Percentiles rank a stretch among this genome's conserved stretches.
Conservation (phyloP, 2,888 invertebrate genomes). For the Melinaea marsaeus region DNA sequence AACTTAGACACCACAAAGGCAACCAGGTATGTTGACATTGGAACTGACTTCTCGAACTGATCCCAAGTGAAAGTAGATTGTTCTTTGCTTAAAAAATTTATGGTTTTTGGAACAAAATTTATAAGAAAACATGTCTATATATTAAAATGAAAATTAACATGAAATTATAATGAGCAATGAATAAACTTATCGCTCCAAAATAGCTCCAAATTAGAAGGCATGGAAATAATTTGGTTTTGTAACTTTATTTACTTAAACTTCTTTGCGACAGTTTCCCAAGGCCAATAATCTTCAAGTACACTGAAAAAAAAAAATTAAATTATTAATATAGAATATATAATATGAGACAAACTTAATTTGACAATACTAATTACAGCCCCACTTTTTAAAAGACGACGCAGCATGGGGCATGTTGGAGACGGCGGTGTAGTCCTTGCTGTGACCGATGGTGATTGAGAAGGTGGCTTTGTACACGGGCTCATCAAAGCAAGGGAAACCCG, state of each 20-base stretch:
- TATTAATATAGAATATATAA: too few relatives aligned
- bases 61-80: conserved; percentile 83
- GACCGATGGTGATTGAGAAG: conserved; percentile 83
- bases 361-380: conserved; percentile 16
- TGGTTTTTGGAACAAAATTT: neutral
- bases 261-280: conserved; percentile 46
- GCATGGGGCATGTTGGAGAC: conserved; percentile 87
- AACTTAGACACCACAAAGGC: conserved; percentile 90
- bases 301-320: conserved; percentile 42
- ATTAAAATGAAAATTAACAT: too few relatives aligned
- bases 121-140: too few relatives aligned
- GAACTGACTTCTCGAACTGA: conserved; percentile 84
- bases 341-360: neutral
- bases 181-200: neutral
- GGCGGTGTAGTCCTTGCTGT: conserved; percentile 78
- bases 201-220: neutral
- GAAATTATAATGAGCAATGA: neutral
- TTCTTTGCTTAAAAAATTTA: conserved; percentile 61
- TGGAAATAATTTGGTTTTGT: neutral
- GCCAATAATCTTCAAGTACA: conserved; percentile 49
- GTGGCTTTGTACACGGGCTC: conserved; percentile 92
- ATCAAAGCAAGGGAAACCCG: conserved; percentile 94
- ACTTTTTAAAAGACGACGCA: conserved; percentile 48
- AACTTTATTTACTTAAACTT: conserved; percentile 46
- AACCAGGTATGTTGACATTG: conserved; percentile 96